Evolutionary conservation across 2,113 vertebrate species (phyloP), one percentile per base, ranked within the genome.

Genomic region (Phasianus colchicus): DNA sequence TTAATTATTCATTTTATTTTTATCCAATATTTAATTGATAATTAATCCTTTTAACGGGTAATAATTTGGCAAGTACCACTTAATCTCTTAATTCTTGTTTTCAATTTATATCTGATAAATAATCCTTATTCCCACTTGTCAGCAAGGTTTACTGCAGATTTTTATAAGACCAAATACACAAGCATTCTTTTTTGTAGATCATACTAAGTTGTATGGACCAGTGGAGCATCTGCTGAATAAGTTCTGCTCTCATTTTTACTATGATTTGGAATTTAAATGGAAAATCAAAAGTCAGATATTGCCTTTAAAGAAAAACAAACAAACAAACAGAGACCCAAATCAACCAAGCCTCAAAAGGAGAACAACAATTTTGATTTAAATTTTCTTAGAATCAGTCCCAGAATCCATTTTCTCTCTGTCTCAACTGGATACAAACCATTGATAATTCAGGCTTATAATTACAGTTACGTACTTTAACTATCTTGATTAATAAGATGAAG

Each of bases 71-170:
- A 81, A 81, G 36, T 29, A 52, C 19, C 29, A 34, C 12, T 81
- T 84, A 64, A 27, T 54, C 10, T 61, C 7, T 34, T 77, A 77
- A 57, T 42, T 87, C 48, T 81, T 94, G 19, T 84, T 93, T 87
- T 52, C 34, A 78, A 38, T 81, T 91, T 10, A 78, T 34, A 70
- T 25, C 32, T 5, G 16, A 73, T 32, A 93, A 84, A 80, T 65
- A 86, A 77, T 13, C 29, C 60, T 70, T 65, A 64, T 16, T 76
- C 15, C 14, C 52, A 60, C 11, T 77, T 77, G 2, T 57, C 32
- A 81, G n/a, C 34, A 70, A 47, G 73, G 86, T 84, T 91, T 70
- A 70, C 43, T 14, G 25, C 5, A 38, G 21, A 74, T 25, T 65
- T 55, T 89, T 45, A 15, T 34, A 32, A 65, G 21, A 4, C 2